Evolutionary conservation across 2,888 invertebrate species (phyloP), one percentile per base, ranked within the genome.

Genomic region (Chironomus tentans): DNA sequence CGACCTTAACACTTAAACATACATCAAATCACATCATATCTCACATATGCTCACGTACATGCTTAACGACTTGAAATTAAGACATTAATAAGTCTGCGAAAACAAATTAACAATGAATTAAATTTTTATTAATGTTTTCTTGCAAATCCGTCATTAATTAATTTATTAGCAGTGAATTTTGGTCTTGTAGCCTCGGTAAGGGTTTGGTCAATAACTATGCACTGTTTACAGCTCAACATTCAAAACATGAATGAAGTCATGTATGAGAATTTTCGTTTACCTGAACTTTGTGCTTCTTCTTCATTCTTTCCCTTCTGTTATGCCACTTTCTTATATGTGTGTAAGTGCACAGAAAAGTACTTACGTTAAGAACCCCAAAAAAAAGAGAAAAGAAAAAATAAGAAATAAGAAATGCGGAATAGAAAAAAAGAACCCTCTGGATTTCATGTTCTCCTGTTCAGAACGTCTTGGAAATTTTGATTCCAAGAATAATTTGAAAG

Each of bases 1-100:
- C 70, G 70, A 70, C 70, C 70, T 70, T 70, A 70, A 70, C 70
- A 70, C 70, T 70, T n/a, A 56, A 70, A 70, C 70, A 70, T 47
- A 70, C 48, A 50, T 24, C 24, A 48, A 15, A 21, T 70, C 47
- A 70, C 48, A 50, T 24, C n/a, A 70, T 5, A 21, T 70, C 47
- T 22, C 24, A 24, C 22, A 24, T 65, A 68, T 18, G 15, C 46
- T n/a, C 47, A 46, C 47, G 38, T 38, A 38, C 38, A 38, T 38
- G 10, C 1, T 38, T 38, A 38, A 38, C 38, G 10, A 38, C n/a
- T 70, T 18, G 24, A 50, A 24, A 70, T 70, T 47, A 70, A 70
- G 70, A 70, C 70, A 70, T 70, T 70, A 70, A 70, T 21, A 24
- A 56, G 48, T 56, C 50, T 70, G 70, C 22, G 70, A 70, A 69